These are phyloP conservation scores for Trogon surrucura DNA, from an alignment of 2,113 vertebrate species.

Conservation along the genomic window DNA sequence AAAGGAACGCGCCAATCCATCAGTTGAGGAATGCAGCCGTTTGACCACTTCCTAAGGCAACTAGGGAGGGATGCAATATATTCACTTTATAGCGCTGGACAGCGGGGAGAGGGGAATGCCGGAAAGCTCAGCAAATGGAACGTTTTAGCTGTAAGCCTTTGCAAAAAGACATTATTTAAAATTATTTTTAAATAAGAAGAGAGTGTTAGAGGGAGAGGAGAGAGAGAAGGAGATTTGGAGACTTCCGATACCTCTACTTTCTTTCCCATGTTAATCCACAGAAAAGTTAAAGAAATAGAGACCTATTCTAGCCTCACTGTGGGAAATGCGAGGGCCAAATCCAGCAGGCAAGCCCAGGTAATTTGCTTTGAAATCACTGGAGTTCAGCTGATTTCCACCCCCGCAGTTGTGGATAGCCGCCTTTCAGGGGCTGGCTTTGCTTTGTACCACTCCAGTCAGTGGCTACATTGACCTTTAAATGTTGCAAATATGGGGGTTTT, in stretches of 20 bases:
- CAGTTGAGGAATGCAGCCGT: conserved; percentile 77
- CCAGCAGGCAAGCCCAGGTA: not conserved
- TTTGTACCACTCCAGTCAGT: not conserved
- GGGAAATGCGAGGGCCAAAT: conserved; percentile 24
- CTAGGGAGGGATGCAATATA: conserved; percentile 74
- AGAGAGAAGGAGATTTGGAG: not conserved
- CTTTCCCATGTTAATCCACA: not conserved
- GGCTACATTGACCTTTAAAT: not conserved
- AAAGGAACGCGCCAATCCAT: conserved; percentile 75
- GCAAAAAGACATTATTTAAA: not conserved
- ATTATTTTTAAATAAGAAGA: conserved; percentile 12
- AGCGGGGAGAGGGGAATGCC: conserved; percentile 52
- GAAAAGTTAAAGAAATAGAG: conserved; percentile 14
- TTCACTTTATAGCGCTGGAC: conserved; percentile 72
- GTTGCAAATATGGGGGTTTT: not conserved
- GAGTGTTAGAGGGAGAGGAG: not conserved
- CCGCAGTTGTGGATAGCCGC: accelerated
- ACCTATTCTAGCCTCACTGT: not conserved
- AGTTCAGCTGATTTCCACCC: not conserved
- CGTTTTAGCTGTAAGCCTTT: conserved; percentile 53
- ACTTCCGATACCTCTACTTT: not conserved
- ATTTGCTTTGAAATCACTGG: not conserved
- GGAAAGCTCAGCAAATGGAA: conserved; percentile 68
- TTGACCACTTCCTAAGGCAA: conserved; percentile 80
- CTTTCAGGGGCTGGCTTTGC: not conserved